phyloP scores from a whole-genome alignment of 2,888 invertebrate genomes.

The Abscondita cerata region DNA sequence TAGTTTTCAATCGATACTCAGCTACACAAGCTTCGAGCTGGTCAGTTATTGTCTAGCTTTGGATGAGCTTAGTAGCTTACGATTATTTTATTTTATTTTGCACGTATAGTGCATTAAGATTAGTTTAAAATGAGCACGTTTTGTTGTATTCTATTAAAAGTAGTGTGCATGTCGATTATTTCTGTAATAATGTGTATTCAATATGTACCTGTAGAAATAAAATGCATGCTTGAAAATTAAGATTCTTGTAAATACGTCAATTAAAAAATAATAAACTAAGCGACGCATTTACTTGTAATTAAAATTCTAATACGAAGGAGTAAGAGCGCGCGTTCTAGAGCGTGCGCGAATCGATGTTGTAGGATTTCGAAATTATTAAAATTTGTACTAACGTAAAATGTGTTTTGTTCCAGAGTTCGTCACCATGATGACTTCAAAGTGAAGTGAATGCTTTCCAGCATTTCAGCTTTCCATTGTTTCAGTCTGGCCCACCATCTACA shows the following conservation, averaged over 20 bases:
- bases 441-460: slow-evolving; percentile 74
- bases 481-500: slow-evolving; percentile 57
- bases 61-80: slow-evolving; percentile 39
- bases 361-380: too few relatives aligned
- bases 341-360: too few relatives aligned
- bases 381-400: slow-evolving; percentile 35
- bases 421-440: slow-evolving; percentile 99
- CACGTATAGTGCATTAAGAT: slow-evolving; percentile 28
- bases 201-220: too few relatives aligned
- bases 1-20: slow-evolving; percentile 72
- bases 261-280: too few relatives aligned
- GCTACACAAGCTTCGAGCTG: slow-evolving; percentile 60
- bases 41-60: slow-evolving; percentile 56
- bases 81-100: slow-evolving; percentile 26
- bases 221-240: too few relatives aligned
- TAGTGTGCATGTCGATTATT: background rate
- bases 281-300: too few relatives aligned
- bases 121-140: slow-evolving; percentile 11
- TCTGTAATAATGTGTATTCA: too few relatives aligned
- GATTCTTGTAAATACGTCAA: too few relatives aligned
- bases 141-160: slow-evolving; percentile 8
- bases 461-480: slow-evolving; percentile 60
- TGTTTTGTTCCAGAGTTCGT: slow-evolving; percentile 89
- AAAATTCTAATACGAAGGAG: too few relatives aligned
- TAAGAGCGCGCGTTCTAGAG: too few relatives aligned